Evolutionary conservation across 2,888 invertebrate species (phyloP).

Genomic region (Zeuzera pyrina): DNA sequence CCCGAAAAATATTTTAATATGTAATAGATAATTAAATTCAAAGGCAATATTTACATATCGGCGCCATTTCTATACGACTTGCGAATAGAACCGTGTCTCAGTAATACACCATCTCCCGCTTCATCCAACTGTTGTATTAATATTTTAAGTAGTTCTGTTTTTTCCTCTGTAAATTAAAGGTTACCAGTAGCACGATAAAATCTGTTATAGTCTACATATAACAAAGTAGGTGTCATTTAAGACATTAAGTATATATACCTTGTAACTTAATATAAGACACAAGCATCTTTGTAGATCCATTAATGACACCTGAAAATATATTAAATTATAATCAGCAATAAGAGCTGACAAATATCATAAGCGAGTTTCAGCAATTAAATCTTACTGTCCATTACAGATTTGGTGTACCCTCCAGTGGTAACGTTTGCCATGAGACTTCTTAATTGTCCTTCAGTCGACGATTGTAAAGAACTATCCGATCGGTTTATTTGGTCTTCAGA

Average conservation of each 20-base stretch:
- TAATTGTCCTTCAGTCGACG: conserved; percentile 26
- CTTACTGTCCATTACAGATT: conserved; percentile 29
- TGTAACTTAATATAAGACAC: conserved; percentile 40
- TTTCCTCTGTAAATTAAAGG: conserved; percentile 32
- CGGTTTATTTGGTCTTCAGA: conserved; percentile 35
- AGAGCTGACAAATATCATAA: conserved; percentile 1
- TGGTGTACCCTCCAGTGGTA: conserved; percentile 23
- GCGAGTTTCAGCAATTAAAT: not conserved
- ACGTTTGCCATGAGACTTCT: conserved; percentile 34
- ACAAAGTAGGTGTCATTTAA: no score
- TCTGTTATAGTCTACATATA: no score
- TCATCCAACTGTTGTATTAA: conserved; percentile 35
- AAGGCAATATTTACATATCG: conserved; percentile 28
- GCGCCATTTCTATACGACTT: conserved; percentile 44
- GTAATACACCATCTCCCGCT: conserved; percentile 30
- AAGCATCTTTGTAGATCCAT: conserved; percentile 28
- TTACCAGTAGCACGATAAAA: no score
- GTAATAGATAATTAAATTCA: conserved; percentile 5
- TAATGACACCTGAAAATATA: conserved; percentile 39
- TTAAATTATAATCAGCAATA: conserved; percentile 4
- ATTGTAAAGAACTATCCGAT: conserved; percentile 26
- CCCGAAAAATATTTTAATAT: not conserved
- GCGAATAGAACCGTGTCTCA: conserved; percentile 47
- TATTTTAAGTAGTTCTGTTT: conserved; percentile 38
- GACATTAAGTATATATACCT: conserved; percentile 36